Percentiles rank a stretch among this genome's conserved stretches.
Evolutionary conservation across 2,888 invertebrate genomes (phyloP).

Genomic region (Chamaedrilus cognettii): DNA sequence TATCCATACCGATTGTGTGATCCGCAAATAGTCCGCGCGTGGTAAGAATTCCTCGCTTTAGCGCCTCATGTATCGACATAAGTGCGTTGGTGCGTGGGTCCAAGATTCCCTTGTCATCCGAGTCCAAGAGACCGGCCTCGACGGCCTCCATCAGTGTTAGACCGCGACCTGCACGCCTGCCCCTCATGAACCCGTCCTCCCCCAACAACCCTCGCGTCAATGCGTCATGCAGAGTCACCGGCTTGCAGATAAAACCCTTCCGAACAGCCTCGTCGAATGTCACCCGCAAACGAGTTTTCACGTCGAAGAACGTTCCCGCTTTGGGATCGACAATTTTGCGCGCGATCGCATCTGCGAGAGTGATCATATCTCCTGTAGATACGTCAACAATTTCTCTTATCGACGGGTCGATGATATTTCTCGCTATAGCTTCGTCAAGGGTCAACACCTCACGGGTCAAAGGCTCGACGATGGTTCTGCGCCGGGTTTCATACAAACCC

Average conservation of each 20-base stretch:
- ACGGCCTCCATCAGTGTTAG: slow-evolving; percentile 83
- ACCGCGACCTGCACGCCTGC: slow-evolving; percentile 68
- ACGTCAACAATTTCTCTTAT: slow-evolving; percentile 67
- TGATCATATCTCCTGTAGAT: slow-evolving; percentile 68
- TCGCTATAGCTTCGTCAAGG: slow-evolving; percentile 67
- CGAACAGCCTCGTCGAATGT: slow-evolving; percentile 82
- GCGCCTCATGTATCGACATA: slow-evolving; percentile 66
- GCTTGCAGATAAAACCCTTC: slow-evolving; percentile 64
- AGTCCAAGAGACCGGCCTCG: slow-evolving; percentile 81
- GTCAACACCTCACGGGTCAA: slow-evolving; percentile 84
- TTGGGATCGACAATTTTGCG: slow-evolving; percentile 80
- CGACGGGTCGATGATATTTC: slow-evolving; percentile 70
- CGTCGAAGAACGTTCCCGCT: slow-evolving; percentile 76
- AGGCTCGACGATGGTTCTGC: slow-evolving; percentile 61
- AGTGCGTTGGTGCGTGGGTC: slow-evolving; percentile 80
- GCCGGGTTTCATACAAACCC: slow-evolving; percentile 58
- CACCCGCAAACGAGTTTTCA: slow-evolving; percentile 70
- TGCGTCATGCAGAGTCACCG: slow-evolving; percentile 91
- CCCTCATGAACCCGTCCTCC: slow-evolving; percentile 71
- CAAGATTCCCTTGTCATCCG: slow-evolving; percentile 77
- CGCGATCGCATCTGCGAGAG: slow-evolving; percentile 89
- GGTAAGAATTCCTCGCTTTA: slow-evolving; percentile 69
- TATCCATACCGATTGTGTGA: slow-evolving; percentile 65
- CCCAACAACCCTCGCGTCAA: slow-evolving; percentile 87
- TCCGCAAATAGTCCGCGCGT: slow-evolving; percentile 70